phyloP scores from a whole-genome alignment of 2,113 vertebrate species.

The Recurvirostra avosetta region DNA sequence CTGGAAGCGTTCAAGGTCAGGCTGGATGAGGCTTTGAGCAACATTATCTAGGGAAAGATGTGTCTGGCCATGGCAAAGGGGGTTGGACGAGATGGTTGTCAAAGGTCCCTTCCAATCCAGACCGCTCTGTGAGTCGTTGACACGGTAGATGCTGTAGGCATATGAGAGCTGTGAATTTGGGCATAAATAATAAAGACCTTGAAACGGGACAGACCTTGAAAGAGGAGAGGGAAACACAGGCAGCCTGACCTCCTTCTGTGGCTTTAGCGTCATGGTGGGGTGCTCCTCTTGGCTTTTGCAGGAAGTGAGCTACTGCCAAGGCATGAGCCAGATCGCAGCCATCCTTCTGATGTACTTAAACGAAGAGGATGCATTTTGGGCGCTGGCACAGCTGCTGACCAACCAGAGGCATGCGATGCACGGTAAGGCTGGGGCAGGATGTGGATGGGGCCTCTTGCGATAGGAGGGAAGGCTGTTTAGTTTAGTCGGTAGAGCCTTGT shows the following conservation, averaged over 20 bases:
- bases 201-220: neutral
- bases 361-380: slow-evolving; percentile 91
- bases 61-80: neutral
- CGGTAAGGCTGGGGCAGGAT: slow-evolving; percentile 65
- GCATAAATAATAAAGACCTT: neutral
- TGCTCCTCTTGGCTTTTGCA: slow-evolving; percentile 49
- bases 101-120: neutral
- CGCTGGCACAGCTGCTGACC: slow-evolving; percentile 85
- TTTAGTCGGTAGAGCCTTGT: accelerated
- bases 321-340: slow-evolving; percentile 89
- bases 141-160: neutral
- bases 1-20: neutral
- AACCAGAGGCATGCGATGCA: slow-evolving; percentile 86
- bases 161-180: neutral
- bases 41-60: neutral
- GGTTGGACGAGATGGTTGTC: accelerated
- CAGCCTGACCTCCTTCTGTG: neutral
- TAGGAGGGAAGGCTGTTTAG: neutral
- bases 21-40: neutral
- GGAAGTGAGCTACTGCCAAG: slow-evolving; percentile 94
- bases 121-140: neutral
- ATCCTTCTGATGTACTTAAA: slow-evolving; percentile 89
- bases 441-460: accelerated
- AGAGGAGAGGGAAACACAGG: neutral
- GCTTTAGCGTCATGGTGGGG: neutral